Base-by-base conservation (phyloP, 2,888 invertebrate genomes). In the Octodonta nipae region DNA sequence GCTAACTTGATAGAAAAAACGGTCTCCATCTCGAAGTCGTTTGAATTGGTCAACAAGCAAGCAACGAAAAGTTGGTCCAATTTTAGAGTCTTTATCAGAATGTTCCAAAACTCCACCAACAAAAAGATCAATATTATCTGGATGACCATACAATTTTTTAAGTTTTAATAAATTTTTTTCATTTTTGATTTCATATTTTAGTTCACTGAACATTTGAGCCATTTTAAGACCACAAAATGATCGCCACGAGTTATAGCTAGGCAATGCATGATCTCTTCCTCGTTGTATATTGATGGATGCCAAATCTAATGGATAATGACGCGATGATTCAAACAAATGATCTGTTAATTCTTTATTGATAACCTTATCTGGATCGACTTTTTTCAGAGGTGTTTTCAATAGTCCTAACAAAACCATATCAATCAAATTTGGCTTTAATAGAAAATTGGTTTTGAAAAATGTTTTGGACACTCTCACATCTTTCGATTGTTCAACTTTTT, bases 1-100 rank as follows among this genome's bases (percentile, higher is more conserved):
- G n/a, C n/a, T n/a, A n/a, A n/a, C n/a, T n/a, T n/a, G n/a, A n/a
- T 91, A 93, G 82, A 86, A 98, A 55, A 96, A 89, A 42, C 96
- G 73, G 61, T 98, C 98, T 2, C 95, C 98, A 56, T 86, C 81
- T 38, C 96, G 70, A 15, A 92, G 65, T 15, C 88, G 73, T 45
- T 66, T 72, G 58, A 98, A 96, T 58, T 98, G 98, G 47, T 98
- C 95, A 5, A 85, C 64, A 8, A 98, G 64, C 16, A 98, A 66
- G 56, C 96, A 96, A 38, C 78, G 42, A 59, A 98, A 93, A 0
- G 93, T 72, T 0, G 95, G 91, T 0, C 98, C 98, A 2, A 98
- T 76, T 61, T 87, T 82, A 1, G 84, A 86, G 30, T 82, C 87
- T 4, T 78, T 73, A 0, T 83, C 67, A 53, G 83, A 80, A 52